Percentiles rank a stretch among this genome's conserved stretches.
Conservation (phyloP, 1,140 invertebrate species). For the Nebria ingens region DNA sequence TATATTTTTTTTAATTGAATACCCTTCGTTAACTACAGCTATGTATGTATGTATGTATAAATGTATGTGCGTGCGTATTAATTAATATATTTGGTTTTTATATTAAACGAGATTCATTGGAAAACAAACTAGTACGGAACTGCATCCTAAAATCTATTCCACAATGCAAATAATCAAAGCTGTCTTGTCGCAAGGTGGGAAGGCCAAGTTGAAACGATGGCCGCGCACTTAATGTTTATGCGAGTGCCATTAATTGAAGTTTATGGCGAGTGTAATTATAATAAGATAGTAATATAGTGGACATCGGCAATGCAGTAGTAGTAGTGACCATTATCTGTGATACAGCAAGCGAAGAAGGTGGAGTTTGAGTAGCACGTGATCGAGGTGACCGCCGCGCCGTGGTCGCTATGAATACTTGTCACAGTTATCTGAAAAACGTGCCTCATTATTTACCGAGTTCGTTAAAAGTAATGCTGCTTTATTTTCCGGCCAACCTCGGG, state of each 20-base stretch:
- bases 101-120: too few relatives aligned
- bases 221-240: constrained; percentile 27
- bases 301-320: constrained; percentile 9
- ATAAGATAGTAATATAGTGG: constrained; percentile 28
- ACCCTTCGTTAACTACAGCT: not conserved
- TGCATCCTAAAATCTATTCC: too few relatives aligned
- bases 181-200: too few relatives aligned
- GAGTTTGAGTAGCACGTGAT: not conserved
- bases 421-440: constrained; percentile 9
- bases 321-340: not conserved
- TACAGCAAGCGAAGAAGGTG: not conserved
- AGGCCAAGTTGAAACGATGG: constrained; percentile 22
- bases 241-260: constrained; percentile 33
- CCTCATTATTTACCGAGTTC: constrained; percentile 25
- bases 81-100: too few relatives aligned
- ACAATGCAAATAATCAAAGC: too few relatives aligned
- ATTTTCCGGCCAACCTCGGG: constrained; percentile 16
- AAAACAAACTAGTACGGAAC: too few relatives aligned
- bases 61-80: too few relatives aligned
- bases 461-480: constrained; percentile 24
- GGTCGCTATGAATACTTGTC: constrained; percentile 4
- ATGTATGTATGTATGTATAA: too few relatives aligned
- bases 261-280: constrained; percentile 33
- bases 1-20: not conserved
- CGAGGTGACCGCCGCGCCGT: not conserved